A percentile compares a stretch with the other conserved stretches of the same genome.
Evolutionary conservation across 2,888 invertebrate species (phyloP).

Genomic region (Ennomos erosarius): DNA sequence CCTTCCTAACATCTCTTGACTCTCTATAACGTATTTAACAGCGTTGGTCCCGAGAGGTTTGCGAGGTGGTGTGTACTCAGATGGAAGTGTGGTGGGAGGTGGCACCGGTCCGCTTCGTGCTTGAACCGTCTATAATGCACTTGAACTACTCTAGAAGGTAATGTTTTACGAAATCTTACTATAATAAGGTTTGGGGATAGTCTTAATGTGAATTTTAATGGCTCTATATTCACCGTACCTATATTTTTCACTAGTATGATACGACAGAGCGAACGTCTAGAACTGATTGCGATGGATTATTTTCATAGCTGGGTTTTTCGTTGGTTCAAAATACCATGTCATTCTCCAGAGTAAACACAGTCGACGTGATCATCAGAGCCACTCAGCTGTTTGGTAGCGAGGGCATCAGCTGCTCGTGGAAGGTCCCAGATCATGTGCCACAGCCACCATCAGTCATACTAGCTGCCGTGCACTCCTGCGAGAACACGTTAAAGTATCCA

Average conservation of each 20-base stretch:
- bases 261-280: too few species aligned
- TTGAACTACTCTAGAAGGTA: conserved; percentile 64
- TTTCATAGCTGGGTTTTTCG: too few species aligned
- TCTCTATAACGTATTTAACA: conserved; percentile 30
- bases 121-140: conserved; percentile 57
- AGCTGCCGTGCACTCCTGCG: conserved; percentile 38
- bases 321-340: neutral
- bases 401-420: conserved; percentile 46
- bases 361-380: conserved; percentile 50
- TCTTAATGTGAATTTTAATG: too few species aligned
- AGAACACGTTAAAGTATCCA: conserved; percentile 38
- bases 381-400: conserved; percentile 59
- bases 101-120: conserved; percentile 60
- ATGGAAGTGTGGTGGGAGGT: conserved; percentile 77
- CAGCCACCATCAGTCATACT: conserved; percentile 29
- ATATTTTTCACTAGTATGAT: too few species aligned
- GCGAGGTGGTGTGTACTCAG: conserved; percentile 63
- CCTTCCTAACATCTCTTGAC: too few species aligned
- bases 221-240: too few species aligned
- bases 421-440: conserved; percentile 25
- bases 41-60: conserved; percentile 53
- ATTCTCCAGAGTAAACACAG: conserved; percentile 43
- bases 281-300: too few species aligned
- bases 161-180: neutral
- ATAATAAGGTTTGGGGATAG: too few species aligned